Evolutionary conservation across 1,140 invertebrate species (phyloP), one percentile per base, ranked within the genome.

Genomic region (Aphis craccivora): DNA sequence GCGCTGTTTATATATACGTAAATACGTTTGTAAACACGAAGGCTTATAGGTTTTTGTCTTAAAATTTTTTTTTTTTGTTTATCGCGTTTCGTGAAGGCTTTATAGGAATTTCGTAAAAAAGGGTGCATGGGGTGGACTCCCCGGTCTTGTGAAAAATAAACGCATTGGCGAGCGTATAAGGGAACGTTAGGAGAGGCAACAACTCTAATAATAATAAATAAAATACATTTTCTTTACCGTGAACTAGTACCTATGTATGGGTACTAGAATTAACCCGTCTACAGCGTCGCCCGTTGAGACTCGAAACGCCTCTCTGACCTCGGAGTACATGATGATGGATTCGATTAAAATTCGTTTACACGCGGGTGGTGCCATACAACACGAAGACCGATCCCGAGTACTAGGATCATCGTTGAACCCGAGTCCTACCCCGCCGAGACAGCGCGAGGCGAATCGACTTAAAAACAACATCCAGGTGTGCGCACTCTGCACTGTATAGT

Each of bases 301-400:
- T 84, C 8, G 83, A 84, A 84, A 84, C 83, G 83, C 83, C 83
- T 84, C 40, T 25, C 37, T 76, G 60, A 43, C 40, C 37, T 84
- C 37, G 23, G 22, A 25, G 83, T 22, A 86, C 37, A 45, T 23
- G 11, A 45, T 86, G 55, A 90, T 60, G 35, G 53, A 90, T 90
- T 90, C 89, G 89, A 90, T 90, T 90, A 90, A 90, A 67, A 67
- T 90, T 11, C 55, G 89, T 90, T 90, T 90, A 90, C 89, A 40
- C 37, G 23, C 60, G 60, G 53, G 55, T 60, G 23, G 51, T 60
- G 60, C 60, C n/a, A n/a, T 76, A 76, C 55, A 67, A 40, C 53
- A 40, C 37, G 84, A 86, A 86, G 14, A 30, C 84, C 40, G 25
- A 86, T 45, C 84, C 23, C 4, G 37, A 30, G 2, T 30, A 67